Conservation (phyloP, 92 coral and sea anemone genomes). For the Pocillopora grandis region DNA sequence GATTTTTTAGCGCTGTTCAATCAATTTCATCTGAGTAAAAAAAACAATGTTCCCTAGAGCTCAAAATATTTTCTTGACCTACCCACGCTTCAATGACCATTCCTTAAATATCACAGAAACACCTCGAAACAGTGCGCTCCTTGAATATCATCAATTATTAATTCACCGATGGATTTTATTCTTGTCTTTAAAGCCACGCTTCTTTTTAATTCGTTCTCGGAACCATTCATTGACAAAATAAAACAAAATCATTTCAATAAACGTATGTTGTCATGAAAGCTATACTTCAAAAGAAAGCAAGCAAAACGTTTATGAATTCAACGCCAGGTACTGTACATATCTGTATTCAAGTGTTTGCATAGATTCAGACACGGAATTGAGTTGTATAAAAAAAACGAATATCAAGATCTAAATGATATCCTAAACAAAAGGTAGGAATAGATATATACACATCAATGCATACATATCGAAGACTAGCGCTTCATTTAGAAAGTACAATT, state of each 20-base stretch:
- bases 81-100: no score
- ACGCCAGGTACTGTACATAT: neutral
- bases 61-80: no score
- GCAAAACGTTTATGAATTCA: neutral
- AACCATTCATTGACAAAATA: slow-evolving; percentile 2
- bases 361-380: neutral
- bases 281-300: neutral
- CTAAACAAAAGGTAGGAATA: slow-evolving; percentile 1
- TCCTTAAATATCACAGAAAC: no score
- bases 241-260: neutral
- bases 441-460: no score
- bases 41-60: no score
- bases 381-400: neutral
- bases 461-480: no score
- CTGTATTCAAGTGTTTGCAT: neutral
- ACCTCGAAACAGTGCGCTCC: neutral
- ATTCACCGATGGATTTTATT: neutral
- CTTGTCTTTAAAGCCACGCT: neutral
- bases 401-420: neutral
- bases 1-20: no score
- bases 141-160: slow-evolving; percentile 26
- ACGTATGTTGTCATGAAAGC: neutral
- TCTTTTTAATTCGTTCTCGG: slow-evolving; percentile 8
- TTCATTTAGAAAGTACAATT: no score
- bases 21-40: no score